Conservation (phyloP, 2,888 invertebrate species). For the Odontocerum albicorne region DNA sequence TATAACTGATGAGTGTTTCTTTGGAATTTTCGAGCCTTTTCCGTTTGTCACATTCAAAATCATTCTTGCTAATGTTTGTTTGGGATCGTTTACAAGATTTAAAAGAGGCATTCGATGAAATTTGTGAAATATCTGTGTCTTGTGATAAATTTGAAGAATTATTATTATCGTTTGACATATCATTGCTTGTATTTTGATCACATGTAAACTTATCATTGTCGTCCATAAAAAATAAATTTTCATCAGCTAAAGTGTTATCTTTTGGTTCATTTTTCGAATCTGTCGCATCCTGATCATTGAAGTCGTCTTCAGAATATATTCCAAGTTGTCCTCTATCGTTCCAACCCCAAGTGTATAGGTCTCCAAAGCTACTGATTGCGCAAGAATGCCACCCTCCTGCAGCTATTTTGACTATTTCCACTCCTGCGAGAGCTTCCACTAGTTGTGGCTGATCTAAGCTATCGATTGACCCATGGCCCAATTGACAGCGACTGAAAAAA, state of each 20-base stretch:
- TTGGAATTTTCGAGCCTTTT: neutral
- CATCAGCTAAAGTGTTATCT: too few species aligned
- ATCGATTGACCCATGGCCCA: slow-evolving; percentile 77
- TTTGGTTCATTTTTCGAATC: too few species aligned
- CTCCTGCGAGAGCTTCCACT: slow-evolving; percentile 74
- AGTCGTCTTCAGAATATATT: slow-evolving; percentile 1
- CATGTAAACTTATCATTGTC: too few species aligned
- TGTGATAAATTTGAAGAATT: neutral
- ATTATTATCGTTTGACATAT: neutral
- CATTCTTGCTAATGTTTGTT: neutral
- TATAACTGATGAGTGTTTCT: slow-evolving; percentile 14
- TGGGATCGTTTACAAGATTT: slow-evolving; percentile 3
- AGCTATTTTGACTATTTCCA: slow-evolving; percentile 69
- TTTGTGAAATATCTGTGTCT: neutral
- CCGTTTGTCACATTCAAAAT: neutral
- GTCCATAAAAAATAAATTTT: too few species aligned
- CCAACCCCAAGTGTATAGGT: slow-evolving; percentile 90
- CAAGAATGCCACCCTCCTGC: slow-evolving; percentile 89
- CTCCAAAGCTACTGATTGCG: slow-evolving; percentile 76
- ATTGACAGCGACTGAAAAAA: slow-evolving; percentile 75
- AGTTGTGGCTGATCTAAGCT: slow-evolving; percentile 63
- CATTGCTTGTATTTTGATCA: too few species aligned
- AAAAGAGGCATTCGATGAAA: neutral
- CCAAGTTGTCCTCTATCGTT: slow-evolving; percentile 88
- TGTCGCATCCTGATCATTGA: too few species aligned